Base-by-base conservation (phyloP, 1,140 invertebrate species). In the Cyclargus thomasi region DNA sequence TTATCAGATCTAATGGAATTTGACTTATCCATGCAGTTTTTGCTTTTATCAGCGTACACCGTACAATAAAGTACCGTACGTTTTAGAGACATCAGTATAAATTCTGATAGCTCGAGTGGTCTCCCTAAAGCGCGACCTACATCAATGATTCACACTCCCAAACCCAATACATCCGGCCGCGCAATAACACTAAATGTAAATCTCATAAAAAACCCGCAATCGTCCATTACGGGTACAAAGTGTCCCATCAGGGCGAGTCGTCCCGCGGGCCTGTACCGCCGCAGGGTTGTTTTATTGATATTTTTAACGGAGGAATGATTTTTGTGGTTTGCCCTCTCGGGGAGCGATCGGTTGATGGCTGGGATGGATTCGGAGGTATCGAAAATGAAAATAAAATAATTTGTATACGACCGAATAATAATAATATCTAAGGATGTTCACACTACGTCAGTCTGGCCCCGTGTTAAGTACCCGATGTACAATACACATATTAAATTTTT, bases 231-330 rank as follows among this genome's bases (percentile, higher is more conserved):
- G 77, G 86, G 83, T 82, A 82, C 82, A 83, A 88, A 88, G 77
- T 90, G 87, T 90, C 85, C 82, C 85, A 85, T 86, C 79, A 82
- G 85, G 78, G 78, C 77, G 82, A 77, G 75, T 73, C 68, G 73
- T 82, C 83, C 84, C 84, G 64, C 39, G 73, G 69, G 73, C 71
- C n/a, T n/a, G n/a, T n/a, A n/a, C n/a, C n/a, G 59, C 68, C 67
- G 83, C 2, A 4, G 0, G 29, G 29, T 29, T 87, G 78, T 88
- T 88, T 90, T 90, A 90, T 90, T 90, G 87, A 90, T 90, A 90
- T 88, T 90, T 57, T 90, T 86, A 86, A 81, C 80, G 74, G 70
- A 67, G 80, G 85, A 88, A 90, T 90, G 85, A 90, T 90, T 90
- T 88, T 81, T 75, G 83, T 79, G 77, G 81, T 78, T 65, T 82